Evolutionary conservation across 2,797 vertebrate genomes (phyloP), one percentile per base, ranked within the genome.

Genomic region (Lutjanus argentimaculatus): DNA sequence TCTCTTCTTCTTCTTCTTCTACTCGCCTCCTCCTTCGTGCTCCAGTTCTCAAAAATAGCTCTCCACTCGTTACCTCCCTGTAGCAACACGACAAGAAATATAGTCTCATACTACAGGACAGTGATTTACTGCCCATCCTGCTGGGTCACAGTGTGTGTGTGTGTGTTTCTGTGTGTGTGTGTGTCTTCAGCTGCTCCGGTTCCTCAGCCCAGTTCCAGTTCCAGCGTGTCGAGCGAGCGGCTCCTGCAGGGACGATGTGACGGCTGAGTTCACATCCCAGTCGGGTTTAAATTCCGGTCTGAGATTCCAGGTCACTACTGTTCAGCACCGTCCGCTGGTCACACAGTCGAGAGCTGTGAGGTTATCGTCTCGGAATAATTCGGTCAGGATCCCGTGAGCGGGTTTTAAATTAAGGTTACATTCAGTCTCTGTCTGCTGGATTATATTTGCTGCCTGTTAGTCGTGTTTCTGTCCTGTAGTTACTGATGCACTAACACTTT

Each of bases 1-100:
- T 62, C 17, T 30, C 1, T 16, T 7, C 45, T 12, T 70, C 42
- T 1, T 16, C 17, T 0, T 56, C 51, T 25, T 42, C 15, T 9
- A 1, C 53, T 22, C 17, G 71, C 40, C 22, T 67, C 53, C 16
- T 8, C 55, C 58, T 19, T 80, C 67, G 46, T 80, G 86, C 80
- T 84, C 88, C 74, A 89, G 1, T 88, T 87, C 73, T 84, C 72
- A 62, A 76, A 88, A 89, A 87, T 88, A 89, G 69, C 68, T 82
- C 84, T 12, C 8, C 25, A 55, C 46, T 62, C 16, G n/a, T 55
- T 63, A 25, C 62, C 19, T 87, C 71, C 72, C 70, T 67, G 48
- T 62, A 88, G 83, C 85, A 84, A 72, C 75, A 25, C 70, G 64
- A 57, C 8, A 58, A 82, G 83, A 85, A 85, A 80, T 66, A 51